These are phyloP conservation scores for Polydrusus tereticollis DNA, from an alignment of 2,888 invertebrate species.

Conservation along the genomic window DNA sequence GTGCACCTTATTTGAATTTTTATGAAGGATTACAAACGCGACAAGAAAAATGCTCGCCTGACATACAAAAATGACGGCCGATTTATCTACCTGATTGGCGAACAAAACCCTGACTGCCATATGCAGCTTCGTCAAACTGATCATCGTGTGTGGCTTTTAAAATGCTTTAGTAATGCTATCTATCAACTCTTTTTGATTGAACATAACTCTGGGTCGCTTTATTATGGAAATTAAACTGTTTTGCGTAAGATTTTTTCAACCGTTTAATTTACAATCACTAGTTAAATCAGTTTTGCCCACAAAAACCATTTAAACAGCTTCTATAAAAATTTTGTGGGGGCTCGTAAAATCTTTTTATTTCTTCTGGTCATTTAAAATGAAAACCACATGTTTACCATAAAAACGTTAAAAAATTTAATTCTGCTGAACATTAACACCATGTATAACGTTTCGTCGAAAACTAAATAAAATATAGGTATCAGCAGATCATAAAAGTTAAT, in stretches of 20 bases:
- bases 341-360: conserved; percentile 23
- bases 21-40: conserved; percentile 30
- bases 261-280: not conserved
- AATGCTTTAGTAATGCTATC: conserved; percentile 31
- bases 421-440: conserved; percentile 18
- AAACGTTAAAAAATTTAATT: conserved; percentile 24
- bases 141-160: conserved; percentile 35
- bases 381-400: conserved; percentile 35
- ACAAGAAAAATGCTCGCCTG: conserved; percentile 37
- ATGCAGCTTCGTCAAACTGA: conserved; percentile 37
- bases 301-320: not conserved
- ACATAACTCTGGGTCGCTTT: conserved; percentile 23
- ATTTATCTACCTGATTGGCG: conserved; percentile 44
- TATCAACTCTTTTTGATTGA: conserved; percentile 34
- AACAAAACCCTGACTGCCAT: conserved; percentile 39
- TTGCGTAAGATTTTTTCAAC: not conserved
- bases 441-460: conserved; percentile 24
- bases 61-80: conserved; percentile 38
- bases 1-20: conserved; percentile 34
- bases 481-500: conserved; percentile 35
- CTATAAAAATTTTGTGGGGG: conserved; percentile 17
- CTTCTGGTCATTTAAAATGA: conserved; percentile 22
- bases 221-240: conserved; percentile 32
- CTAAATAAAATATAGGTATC: conserved; percentile 22
- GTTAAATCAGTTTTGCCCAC: not conserved